These are phyloP conservation scores for Sarotherodon lohbergeri DNA, from an alignment of 2,113 vertebrate species.

Conservation along the genomic window DNA sequence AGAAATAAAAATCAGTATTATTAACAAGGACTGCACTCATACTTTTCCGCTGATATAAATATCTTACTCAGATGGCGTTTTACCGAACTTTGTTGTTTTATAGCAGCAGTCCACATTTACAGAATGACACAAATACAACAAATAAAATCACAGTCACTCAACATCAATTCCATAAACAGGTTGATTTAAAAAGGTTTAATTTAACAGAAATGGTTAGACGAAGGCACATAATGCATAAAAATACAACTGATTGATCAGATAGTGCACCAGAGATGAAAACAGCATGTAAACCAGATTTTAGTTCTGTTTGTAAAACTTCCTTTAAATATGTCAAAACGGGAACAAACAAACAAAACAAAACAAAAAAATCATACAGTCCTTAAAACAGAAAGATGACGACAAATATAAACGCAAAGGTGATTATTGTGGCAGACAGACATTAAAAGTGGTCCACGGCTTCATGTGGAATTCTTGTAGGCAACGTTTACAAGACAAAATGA, in stretches of 20 bases:
- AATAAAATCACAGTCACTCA: not conserved
- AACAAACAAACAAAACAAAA: not conserved
- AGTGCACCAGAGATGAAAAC: constrained; percentile 25
- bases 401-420: constrained; percentile 1
- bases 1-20: not conserved
- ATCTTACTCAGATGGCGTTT: not conserved
- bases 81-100: not conserved
- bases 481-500: constrained; percentile 6
- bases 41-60: not conserved
- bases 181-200: constrained; percentile 65
- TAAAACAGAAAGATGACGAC: not conserved
- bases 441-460: constrained; percentile 25
- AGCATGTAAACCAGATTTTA: constrained; percentile 43
- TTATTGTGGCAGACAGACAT: constrained; percentile 33
- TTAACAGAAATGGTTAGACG: constrained; percentile 57
- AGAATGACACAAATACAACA: not conserved
- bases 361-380: not conserved
- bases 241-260: constrained; percentile 38
- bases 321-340: constrained; percentile 6
- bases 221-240: constrained; percentile 59
- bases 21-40: not conserved
- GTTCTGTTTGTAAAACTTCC: constrained; percentile 19
- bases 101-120: too few species aligned
- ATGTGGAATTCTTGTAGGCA: constrained; percentile 1
- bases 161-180: not conserved